Evolutionary conservation across 1,140 invertebrate genomes (phyloP).

Genomic region (Dendroctonus valens): DNA sequence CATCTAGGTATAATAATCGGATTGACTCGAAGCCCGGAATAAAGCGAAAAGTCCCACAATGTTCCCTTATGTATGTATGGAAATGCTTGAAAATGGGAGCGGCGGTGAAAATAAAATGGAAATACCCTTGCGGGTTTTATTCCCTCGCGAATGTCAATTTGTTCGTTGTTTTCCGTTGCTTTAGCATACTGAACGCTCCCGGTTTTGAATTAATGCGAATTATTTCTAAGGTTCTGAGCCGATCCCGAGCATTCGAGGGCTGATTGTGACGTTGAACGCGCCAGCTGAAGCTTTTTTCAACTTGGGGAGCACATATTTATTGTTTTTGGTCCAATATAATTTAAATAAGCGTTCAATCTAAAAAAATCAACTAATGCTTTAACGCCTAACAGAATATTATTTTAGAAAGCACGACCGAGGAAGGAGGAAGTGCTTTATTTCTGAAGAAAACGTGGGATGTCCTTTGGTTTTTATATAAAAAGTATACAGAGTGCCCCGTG

Average conservation of each 20-base stretch:
- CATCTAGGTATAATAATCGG: conserved; percentile 21
- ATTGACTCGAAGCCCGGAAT: conserved; percentile 15
- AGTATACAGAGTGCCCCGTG: too few species aligned
- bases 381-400: too few species aligned
- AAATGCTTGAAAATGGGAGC: conserved; percentile 19
- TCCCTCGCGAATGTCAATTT: conserved; percentile 20
- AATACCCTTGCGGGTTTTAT: conserved; percentile 19
- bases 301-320: too few species aligned
- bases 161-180: conserved; percentile 20
- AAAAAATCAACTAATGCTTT: too few species aligned
- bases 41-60: conserved; percentile 25
- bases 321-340: too few species aligned
- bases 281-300: conserved; percentile 6
- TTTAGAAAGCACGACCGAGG: too few species aligned
- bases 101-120: conserved; percentile 28
- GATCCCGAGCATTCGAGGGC: conserved; percentile 1
- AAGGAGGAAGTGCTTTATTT: too few species aligned
- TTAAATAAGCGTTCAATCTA: too few species aligned
- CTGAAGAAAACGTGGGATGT: too few species aligned
- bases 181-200: conserved; percentile 22
- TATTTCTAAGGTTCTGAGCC: conserved; percentile 28
- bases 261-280: conserved; percentile 9
- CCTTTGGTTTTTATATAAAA: too few species aligned
- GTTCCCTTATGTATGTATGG: conserved; percentile 20
- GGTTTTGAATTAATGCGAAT: conserved; percentile 31